Conservation (phyloP, 2,797 vertebrate genomes). For the Mallotus villosus region DNA sequence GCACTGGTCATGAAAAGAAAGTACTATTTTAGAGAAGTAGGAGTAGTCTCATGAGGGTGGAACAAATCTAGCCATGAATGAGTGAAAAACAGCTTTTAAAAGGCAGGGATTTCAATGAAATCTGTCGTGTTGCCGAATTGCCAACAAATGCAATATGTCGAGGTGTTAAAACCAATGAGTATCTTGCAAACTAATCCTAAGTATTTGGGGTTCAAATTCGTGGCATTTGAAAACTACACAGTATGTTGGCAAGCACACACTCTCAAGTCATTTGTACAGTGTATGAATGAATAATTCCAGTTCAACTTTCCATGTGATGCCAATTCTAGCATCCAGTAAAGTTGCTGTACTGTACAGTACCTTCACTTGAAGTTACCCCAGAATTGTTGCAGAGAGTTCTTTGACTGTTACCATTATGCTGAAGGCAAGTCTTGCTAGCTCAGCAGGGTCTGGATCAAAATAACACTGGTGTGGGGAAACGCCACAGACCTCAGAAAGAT, state of each 20-base stretch:
- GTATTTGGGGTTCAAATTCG: background rate
- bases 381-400: too few species aligned
- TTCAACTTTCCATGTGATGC: too few species aligned
- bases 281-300: background rate
- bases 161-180: background rate
- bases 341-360: too few species aligned
- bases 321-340: too few species aligned
- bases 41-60: background rate
- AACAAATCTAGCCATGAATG: constrained; percentile 27
- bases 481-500: too few species aligned
- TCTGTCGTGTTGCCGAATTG: constrained; percentile 2
- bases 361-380: too few species aligned
- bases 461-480: too few species aligned
- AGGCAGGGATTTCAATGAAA: constrained; percentile 23
- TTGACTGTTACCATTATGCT: too few species aligned
- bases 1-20: constrained; percentile 5
- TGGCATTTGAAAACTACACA: background rate
- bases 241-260: background rate
- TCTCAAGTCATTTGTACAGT: background rate
- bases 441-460: too few species aligned
- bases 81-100: constrained; percentile 20
- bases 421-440: too few species aligned
- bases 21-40: constrained; percentile 13
- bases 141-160: background rate
- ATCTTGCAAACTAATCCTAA: background rate